Base-by-base conservation (phyloP, 2,113 vertebrate genomes). In the Ifrita kowaldi region DNA sequence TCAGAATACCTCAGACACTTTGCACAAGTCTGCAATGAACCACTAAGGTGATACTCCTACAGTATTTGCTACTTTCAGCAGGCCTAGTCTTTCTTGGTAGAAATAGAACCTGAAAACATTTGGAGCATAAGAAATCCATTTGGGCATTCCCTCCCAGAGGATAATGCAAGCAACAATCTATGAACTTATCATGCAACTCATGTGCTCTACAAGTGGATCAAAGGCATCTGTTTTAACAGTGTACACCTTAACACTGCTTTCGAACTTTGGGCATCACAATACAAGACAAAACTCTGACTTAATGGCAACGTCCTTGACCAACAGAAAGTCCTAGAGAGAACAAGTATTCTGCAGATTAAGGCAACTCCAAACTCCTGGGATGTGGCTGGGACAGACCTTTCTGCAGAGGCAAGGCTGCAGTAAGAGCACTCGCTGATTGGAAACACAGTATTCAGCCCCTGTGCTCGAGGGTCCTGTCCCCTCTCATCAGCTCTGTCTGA, bases 221-320 rank as follows among this genome's bases (percentile, higher is more conserved):
- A 82, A 76, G 42, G 47, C 65, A 44, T 15, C 42, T 59, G 28
- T 21, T 67, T 83, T 63, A 85, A 41, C 11, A 67, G 32, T 1
- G 18, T 4, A 16, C 5, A 50, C 46, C 32, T 57, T 26, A 42
- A 57, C 33, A 20, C 4, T 41, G 46, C 50, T 64, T 75, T 68
- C 70, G 67, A 33, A 26, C 26, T 47, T 21, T 11, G 22, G 62
- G 35, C 20, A 33, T 42, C 24, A 41, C 0, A 3, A 41, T 20
- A 28, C 37, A 53, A 69, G 59, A 62, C 46, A 69, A 84, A 84
- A 47, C 37, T 70, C 49, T 27, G 28, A 55, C 39, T 35, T 52
- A 24, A n/a, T 6, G 11, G 28, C 1, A 3, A 60, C 0, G 1
- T 76, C 13, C 62, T 1, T 9, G 21, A 65, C 63, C 10, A 9